Percentiles rank a stretch among this genome's conserved stretches.
phyloP scores from a whole-genome alignment of 2,888 invertebrate species.

The Escarpia spicata region DNA sequence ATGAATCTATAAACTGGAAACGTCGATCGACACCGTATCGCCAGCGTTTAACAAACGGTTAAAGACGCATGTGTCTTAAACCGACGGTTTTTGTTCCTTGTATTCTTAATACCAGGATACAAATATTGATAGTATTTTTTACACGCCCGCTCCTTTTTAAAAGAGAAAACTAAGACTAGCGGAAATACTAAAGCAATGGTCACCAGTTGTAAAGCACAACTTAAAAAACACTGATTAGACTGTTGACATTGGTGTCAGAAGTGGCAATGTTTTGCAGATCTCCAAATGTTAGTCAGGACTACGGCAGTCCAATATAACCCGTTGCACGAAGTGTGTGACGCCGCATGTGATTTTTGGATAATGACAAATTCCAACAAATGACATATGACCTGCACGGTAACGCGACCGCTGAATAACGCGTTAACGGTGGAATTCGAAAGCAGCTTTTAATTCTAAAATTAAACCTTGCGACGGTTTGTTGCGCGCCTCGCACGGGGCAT shows the following conservation, averaged over 20 bases:
- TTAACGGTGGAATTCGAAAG: constrained; percentile 1
- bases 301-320: background rate
- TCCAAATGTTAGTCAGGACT: background rate
- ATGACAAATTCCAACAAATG: background rate
- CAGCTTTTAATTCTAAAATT: constrained; percentile 13
- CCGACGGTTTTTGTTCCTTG: no score
- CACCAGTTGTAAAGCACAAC: no score
- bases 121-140: no score
- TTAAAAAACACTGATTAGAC: no score
- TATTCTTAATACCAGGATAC: no score
- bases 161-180: no score
- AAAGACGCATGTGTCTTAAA: no score
- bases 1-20: background rate
- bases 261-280: background rate
- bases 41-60: no score
- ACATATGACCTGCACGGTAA: background rate
- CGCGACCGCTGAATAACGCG: background rate
- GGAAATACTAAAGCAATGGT: no score
- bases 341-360: background rate
- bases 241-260: background rate
- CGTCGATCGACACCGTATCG: no score
- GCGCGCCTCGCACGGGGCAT: background rate
- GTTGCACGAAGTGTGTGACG: background rate
- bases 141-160: no score
- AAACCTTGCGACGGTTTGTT: background rate